Percentiles rank a stretch among this genome's conserved stretches.
Evolutionary conservation across 2,888 invertebrate species (phyloP).

Genomic region (Falcaria lacertinaria): DNA sequence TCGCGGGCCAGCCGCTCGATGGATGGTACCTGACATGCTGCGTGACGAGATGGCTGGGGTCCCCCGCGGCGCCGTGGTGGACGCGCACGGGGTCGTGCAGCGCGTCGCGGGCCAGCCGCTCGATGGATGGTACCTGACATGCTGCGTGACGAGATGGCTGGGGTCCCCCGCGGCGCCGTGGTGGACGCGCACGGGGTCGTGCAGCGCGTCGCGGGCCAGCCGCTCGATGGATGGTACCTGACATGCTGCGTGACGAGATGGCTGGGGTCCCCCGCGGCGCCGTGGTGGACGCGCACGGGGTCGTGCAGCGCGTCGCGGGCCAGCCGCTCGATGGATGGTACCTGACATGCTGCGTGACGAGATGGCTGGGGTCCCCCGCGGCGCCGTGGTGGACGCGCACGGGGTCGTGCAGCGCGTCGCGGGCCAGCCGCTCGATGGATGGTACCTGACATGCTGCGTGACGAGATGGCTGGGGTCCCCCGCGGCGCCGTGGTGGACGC

Average conservation of each 20-base stretch:
- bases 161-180: conserved; percentile 97
- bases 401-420: conserved; percentile 97
- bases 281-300: conserved; percentile 96
- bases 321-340: conserved; percentile 82
- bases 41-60: conserved; percentile 96
- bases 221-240: conserved; percentile 78
- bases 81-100: too few species aligned
- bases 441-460: too few species aligned
- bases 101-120: too few species aligned
- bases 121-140: conserved; percentile 76
- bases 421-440: too few species aligned
- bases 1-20: too few species aligned
- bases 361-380: conserved; percentile 97
- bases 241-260: conserved; percentile 94
- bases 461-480: too few species aligned
- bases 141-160: conserved; percentile 95
- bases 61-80: conserved; percentile 95
- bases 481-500: conserved; percentile 80
- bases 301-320: conserved; percentile 96
- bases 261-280: conserved; percentile 97
- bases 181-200: conserved; percentile 96
- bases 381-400: conserved; percentile 95
- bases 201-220: conserved; percentile 94
- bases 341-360: conserved; percentile 89
- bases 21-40: conserved; percentile 84